These are phyloP conservation scores for Torymus texanus DNA, from an alignment of 2,888 invertebrate genomes.

Conservation along the genomic window DNA sequence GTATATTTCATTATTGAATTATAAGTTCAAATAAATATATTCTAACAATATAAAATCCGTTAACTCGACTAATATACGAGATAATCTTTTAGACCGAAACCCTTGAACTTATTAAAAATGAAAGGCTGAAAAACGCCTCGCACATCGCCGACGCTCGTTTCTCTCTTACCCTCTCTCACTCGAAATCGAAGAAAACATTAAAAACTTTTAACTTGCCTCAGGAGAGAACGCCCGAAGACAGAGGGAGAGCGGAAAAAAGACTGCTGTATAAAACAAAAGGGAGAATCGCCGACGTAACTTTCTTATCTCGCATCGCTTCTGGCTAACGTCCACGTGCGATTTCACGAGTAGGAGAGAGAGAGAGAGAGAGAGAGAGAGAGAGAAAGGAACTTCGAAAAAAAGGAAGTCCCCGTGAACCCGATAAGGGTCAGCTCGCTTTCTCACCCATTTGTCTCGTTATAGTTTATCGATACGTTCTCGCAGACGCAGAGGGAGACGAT, in stretches of 20 bases:
- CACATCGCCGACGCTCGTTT: no score
- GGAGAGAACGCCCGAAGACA: constrained; percentile 18
- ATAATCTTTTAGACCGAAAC: no score
- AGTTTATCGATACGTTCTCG: constrained; percentile 69
- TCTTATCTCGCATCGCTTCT: constrained; percentile 47
- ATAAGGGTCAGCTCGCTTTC: constrained; percentile 59
- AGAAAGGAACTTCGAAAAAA: constrained; percentile 38
- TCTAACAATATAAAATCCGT: no score
- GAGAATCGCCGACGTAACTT: constrained; percentile 47
- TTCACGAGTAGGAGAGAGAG: constrained; percentile 16
- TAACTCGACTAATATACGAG: no score
- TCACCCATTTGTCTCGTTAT: constrained; percentile 72
- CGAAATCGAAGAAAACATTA: constrained; percentile 36
- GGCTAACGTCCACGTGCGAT: constrained; percentile 47
- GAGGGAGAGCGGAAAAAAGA: constrained; percentile 33
- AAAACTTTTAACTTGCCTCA: constrained; percentile 45
- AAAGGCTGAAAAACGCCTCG: no score
- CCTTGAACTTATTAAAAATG: no score
- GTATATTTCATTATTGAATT: no score
- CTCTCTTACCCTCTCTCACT: no score
- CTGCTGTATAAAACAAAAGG: constrained; percentile 41
- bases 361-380: constrained; percentile 27
- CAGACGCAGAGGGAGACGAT: constrained; percentile 42
- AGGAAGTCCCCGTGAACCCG: constrained; percentile 41
- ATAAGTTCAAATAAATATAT: no score